phyloP scores from a whole-genome alignment of 2,113 vertebrate genomes.

The Callocephalon fimbriatum region DNA sequence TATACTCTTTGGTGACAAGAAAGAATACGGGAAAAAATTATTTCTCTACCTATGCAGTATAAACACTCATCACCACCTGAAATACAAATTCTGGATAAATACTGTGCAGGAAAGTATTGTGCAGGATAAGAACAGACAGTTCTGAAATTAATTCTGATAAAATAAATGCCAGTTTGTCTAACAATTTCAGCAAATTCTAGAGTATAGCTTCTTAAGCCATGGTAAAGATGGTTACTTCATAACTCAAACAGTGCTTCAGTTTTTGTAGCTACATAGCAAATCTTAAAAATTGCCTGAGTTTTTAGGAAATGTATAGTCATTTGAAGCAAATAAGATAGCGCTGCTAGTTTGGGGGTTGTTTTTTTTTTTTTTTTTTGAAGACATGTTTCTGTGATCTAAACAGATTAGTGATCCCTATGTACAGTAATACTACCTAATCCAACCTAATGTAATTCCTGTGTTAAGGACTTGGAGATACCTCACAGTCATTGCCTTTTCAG shows the following conservation, averaged over 20 bases:
- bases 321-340: not conserved
- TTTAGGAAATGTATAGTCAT: not conserved
- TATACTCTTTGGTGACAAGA: not conserved
- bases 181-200: not conserved
- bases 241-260: not conserved
- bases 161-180: not conserved
- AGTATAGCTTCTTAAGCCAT: not conserved
- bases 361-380: not conserved
- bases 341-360: not conserved
- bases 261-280: not conserved
- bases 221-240: not conserved
- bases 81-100: not conserved
- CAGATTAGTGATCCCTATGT: not conserved
- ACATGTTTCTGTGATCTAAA: not conserved
- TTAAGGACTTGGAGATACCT: not conserved
- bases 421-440: not conserved
- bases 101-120: not conserved
- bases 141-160: not conserved
- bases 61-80: not conserved
- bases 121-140: not conserved
- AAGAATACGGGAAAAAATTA: not conserved
- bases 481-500: not conserved
- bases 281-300: not conserved
- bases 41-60: not conserved
- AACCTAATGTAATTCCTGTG: not conserved